Conservation (phyloP, 35 echinoderm and acorn worm species). For the Antedon bifida region DNA sequence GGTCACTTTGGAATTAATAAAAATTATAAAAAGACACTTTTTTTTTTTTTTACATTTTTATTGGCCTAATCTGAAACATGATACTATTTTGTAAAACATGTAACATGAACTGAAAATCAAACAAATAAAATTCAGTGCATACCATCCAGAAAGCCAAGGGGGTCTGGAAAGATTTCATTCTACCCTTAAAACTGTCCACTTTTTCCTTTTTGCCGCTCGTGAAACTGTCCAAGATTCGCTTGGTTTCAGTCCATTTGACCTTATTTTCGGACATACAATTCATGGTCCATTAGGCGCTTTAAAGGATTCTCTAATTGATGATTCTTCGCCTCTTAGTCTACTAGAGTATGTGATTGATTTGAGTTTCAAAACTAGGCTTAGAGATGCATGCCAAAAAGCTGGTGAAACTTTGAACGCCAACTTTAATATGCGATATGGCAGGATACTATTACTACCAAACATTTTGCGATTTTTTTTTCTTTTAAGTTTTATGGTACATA, state of each 20-base stretch:
- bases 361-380: not conserved
- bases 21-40: not conserved
- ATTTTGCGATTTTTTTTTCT: too few species aligned
- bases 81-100: constrained; percentile 28
- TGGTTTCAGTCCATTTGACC: not conserved
- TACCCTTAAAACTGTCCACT: not conserved
- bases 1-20: constrained; percentile 21
- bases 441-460: too few species aligned
- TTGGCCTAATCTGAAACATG: constrained; percentile 25
- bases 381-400: not conserved
- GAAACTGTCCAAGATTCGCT: not conserved
- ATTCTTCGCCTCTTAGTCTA: not conserved
- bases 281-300: not conserved
- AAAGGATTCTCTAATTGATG: not conserved
- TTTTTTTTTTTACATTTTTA: constrained; percentile 18
- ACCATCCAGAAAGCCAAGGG: not conserved
- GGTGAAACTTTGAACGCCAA: not conserved
- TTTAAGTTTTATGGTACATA: too few species aligned
- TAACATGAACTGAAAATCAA: constrained; percentile 3
- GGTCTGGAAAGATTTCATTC: not conserved
- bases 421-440: too few species aligned
- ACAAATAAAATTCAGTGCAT: constrained; percentile 7
- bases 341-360: constrained; percentile 1
- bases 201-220: not conserved
- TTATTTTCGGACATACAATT: not conserved